Conservation (phyloP, 2,113 vertebrate genomes). For the Onychostoma macrolepis region DNA sequence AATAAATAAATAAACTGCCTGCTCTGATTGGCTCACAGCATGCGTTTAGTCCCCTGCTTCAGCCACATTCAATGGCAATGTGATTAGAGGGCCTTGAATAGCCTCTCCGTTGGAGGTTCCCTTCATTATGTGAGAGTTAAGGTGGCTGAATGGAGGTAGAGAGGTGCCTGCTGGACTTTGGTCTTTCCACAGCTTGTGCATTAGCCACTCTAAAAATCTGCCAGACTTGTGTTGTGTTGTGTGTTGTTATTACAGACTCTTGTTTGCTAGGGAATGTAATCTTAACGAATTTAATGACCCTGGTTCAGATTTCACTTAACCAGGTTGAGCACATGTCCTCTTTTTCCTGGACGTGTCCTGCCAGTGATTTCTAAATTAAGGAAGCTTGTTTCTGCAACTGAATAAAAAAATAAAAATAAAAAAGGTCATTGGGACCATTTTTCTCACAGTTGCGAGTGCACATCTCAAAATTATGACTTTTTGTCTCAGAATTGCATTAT, state of each 20-base stretch:
- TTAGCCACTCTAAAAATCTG: conserved; percentile 17
- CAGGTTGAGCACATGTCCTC: not conserved
- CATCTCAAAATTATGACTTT: not conserved
- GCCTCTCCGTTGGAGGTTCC: conserved; percentile 71
- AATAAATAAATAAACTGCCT: conserved; percentile 35
- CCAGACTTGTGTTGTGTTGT: not conserved
- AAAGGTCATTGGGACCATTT: too few relatives aligned
- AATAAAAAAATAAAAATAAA: too few relatives aligned
- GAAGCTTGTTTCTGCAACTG: too few relatives aligned
- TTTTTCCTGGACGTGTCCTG: not conserved
- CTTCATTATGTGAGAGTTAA: conserved; percentile 57
- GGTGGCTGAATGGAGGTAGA: conserved; percentile 32
- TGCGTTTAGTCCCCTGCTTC: conserved; percentile 60
- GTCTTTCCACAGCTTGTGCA: conserved; percentile 9
- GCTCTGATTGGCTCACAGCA: conserved; percentile 16
- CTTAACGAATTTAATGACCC: not conserved
- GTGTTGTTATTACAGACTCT: not conserved
- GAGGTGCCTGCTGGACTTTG: conserved; percentile 23
- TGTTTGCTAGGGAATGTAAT: not conserved
- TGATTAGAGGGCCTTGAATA: conserved; percentile 72
- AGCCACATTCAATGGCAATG: conserved; percentile 71
- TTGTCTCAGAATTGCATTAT: too few relatives aligned
- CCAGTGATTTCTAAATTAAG: not conserved
- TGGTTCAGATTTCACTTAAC: not conserved
- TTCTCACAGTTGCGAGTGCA: not conserved